Conservation (phyloP, 2,797 vertebrate genomes). For the Fistularia tabacaria region DNA sequence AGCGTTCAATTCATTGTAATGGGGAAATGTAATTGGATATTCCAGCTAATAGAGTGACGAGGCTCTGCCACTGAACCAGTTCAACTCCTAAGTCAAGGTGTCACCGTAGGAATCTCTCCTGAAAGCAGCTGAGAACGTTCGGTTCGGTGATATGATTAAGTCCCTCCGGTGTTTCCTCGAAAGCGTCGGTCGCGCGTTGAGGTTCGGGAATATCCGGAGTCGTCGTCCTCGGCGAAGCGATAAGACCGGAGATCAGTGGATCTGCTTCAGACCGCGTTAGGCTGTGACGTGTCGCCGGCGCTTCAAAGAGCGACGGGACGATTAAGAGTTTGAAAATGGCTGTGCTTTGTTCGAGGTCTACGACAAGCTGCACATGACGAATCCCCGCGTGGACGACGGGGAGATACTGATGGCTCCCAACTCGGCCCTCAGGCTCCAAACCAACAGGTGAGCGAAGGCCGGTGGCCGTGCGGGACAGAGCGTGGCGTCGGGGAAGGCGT, state of each 20-base stretch:
- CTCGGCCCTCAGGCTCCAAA: slow-evolving; percentile 86
- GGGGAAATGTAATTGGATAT: too few species aligned
- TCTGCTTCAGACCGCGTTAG: slow-evolving; percentile 49
- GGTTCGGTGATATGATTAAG: too few species aligned
- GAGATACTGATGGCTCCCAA: slow-evolving; percentile 93
- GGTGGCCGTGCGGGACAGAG: neutral
- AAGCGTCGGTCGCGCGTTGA: neutral
- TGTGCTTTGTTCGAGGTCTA: slow-evolving; percentile 82
- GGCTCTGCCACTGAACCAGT: too few species aligned
- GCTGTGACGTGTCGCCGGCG: slow-evolving; percentile 39
- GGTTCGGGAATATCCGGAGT: slow-evolving; percentile 18
- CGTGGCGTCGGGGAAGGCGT: neutral
- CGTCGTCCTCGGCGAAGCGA: slow-evolving; percentile 41
- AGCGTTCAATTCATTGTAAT: too few species aligned
- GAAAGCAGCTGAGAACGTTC: too few species aligned
- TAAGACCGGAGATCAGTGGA: slow-evolving; percentile 48
- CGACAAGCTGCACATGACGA: slow-evolving; percentile 84
- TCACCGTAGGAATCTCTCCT: too few species aligned
- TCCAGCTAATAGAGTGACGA: too few species aligned
- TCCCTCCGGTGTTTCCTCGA: neutral
- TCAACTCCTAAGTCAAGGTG: too few species aligned
- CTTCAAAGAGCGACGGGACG: slow-evolving; percentile 32
- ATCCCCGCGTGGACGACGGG: slow-evolving; percentile 78
- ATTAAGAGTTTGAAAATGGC: slow-evolving; percentile 7
- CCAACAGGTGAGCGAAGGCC: slow-evolving; percentile 82